Evolutionary conservation across 1,140 invertebrate species (phyloP), one percentile per base, ranked within the genome.

Genomic region (Drusus annulatus): DNA sequence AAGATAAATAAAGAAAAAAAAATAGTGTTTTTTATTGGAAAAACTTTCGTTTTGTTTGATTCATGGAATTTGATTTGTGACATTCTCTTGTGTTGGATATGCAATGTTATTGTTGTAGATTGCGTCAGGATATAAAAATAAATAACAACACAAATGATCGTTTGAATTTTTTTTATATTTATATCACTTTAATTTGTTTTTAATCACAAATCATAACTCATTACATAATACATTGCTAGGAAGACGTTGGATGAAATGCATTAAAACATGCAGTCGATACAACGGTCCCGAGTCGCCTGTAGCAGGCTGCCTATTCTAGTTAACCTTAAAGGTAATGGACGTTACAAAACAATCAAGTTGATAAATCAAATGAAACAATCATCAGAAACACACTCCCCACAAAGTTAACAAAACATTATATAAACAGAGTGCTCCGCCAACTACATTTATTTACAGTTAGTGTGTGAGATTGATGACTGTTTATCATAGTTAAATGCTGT

Each of bases 221-320:
- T 28, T 28, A 28, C 78, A 79, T 74, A 79, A 79, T 79, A 79
- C 78, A 79, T 79, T 63, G 78, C 78, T 74, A 79, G 78, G 78
- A 79, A 79, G 63, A 73, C 68, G 78, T 31, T 74, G 78, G 68
- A 62, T 25, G 25, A 23, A 52, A 28, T 74, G 79, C 79, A 80
- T 80, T 80, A 80, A 80, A 80, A 80, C 79, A 80, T 80, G 79
- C 79, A 80, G 23, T 56, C n/a, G 7, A 58, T 7, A 79, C 50
- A 28, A 45, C 78, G 69, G 23, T 28, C 21, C 19, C 63, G 16
- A 15, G 2, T 56, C 13, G 56, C 78, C 78, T 79, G 78, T 45
- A 74, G 51, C 78, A 79, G 77, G 77, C 68, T 60, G 23, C 36
- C 75, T 78, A 65, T 78, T 78, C 16, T 51, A 69, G 10, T 51